A percentile compares a stretch with the other conserved stretches of the same genome.
Evolutionary conservation across 2,113 vertebrate genomes (phyloP).

Genomic region (Desmodus rotundus): DNA sequence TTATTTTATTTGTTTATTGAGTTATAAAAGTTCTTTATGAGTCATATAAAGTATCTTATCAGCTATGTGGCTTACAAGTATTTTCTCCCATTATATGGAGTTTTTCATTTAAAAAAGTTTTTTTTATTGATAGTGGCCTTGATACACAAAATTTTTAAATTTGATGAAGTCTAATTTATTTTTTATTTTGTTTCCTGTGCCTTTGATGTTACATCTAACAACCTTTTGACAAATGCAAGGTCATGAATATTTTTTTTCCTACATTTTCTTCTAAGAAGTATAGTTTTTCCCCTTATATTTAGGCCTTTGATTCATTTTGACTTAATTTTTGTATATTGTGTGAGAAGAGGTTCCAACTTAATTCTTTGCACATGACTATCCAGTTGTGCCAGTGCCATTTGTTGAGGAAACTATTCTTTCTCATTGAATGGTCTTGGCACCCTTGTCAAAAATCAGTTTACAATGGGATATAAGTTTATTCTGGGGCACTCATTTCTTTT

Average conservation of each 20-base stretch:
- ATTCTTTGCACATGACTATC: not conserved
- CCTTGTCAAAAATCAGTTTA: not conserved
- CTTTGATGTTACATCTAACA: not conserved
- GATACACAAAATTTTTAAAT: not conserved
- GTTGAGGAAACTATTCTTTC: not conserved
- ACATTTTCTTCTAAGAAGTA: not conserved
- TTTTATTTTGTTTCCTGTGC: not conserved
- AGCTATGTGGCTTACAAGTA: not conserved
- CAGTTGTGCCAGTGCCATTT: not conserved
- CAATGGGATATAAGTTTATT: not conserved
- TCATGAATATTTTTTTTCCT: not conserved
- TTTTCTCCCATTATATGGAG: not conserved
- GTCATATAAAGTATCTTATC: not conserved
- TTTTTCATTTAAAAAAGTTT: no score
- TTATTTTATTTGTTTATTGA: not conserved
- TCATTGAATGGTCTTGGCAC: not conserved
- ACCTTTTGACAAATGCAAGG: not conserved
- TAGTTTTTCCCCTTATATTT: not conserved
- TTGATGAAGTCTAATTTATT: not conserved
- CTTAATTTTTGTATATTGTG: not conserved
- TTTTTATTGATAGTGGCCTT: not conserved
- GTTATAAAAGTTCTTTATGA: not conserved
- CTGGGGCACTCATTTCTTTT: not conserved
- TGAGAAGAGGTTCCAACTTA: not conserved
- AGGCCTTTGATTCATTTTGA: not conserved